A percentile compares a stretch with the other conserved stretches of the same genome.
Conservation (phyloP, 2,888 invertebrate genomes). For the Tetranychus truncatus region DNA sequence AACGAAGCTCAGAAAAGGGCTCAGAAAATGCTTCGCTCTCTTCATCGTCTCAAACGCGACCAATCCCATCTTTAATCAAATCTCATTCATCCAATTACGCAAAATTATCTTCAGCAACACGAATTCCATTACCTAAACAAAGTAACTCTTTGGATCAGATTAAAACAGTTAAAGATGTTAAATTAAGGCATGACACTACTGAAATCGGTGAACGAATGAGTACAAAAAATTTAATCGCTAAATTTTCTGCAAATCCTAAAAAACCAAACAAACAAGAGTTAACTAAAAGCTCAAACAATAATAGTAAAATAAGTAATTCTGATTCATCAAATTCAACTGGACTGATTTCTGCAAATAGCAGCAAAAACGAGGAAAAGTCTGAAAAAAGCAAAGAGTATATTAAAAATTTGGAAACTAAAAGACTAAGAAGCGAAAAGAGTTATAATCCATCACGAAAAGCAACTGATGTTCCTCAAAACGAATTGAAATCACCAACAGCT, state of each 20-base stretch:
- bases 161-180: neutral
- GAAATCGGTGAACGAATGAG: no score
- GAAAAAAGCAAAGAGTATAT: no score
- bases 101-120: neutral
- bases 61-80: neutral
- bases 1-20: no score
- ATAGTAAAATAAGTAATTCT: neutral
- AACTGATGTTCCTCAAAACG: no score
- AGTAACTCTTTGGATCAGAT: slow-evolving; percentile 10
- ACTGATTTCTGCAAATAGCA: no score
- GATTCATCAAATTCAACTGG: neutral
- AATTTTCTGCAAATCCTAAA: no score
- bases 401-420: no score
- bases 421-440: no score
- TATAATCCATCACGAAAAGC: no score
- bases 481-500: neutral
- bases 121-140: slow-evolving; percentile 9
- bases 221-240: no score
- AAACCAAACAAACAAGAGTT: neutral
- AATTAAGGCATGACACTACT: neutral
- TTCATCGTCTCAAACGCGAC: neutral
- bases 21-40: no score
- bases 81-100: neutral
- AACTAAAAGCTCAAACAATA: neutral
- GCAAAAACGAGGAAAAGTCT: no score